Evolutionary conservation across 2,888 invertebrate genomes (phyloP), one percentile per base, ranked within the genome.

Genomic region (Luperina testacea): DNA sequence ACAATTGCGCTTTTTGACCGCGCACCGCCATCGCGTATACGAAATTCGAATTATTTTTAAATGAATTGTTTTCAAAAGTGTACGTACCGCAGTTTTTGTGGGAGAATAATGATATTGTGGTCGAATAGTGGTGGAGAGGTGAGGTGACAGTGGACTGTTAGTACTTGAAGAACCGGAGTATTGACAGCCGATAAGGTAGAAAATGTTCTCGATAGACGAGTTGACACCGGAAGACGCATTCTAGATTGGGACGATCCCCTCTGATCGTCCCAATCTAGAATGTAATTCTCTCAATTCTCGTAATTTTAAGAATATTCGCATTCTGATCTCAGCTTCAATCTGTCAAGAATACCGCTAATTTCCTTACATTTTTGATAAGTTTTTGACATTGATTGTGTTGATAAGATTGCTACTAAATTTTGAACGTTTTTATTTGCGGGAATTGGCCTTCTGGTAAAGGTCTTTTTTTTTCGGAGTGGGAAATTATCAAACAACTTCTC

Each of bases 1-100:
- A 88, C 91, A 91, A 90, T 90, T 91, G 92, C 90, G 91, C 90
- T 93, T 93, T 92, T 92, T 91, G 91, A 92, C 91, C 91, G 87
- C 86, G 83, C 87, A 80, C 85, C 89, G 89, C 89, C 83, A 73
- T 87, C 87, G 82, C 83, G 83, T 88, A 87, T 88, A 83, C 82
- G 80, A 87, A 88, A 87, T 85, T 86, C 88, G 88, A 89, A 88
- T 90, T 89, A 89, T 89, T 89, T 89, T 89, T 88, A 90, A 90
- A 89, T 88, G 86, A 89, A 89, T 89, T 88, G 87, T 88, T 89
- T 85, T 88, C 82, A 79, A 84, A 84, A 89, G 85, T 82, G 82
- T 79, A 83, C 83, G 83, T 85, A 82, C 80, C 80, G 80, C 77
- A 75, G 75, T 84, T 89, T 88, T 89, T 87, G 81, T 80, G 80